Conservation (phyloP, 2,888 invertebrate species). For the Ariolimax columbianus region DNA sequence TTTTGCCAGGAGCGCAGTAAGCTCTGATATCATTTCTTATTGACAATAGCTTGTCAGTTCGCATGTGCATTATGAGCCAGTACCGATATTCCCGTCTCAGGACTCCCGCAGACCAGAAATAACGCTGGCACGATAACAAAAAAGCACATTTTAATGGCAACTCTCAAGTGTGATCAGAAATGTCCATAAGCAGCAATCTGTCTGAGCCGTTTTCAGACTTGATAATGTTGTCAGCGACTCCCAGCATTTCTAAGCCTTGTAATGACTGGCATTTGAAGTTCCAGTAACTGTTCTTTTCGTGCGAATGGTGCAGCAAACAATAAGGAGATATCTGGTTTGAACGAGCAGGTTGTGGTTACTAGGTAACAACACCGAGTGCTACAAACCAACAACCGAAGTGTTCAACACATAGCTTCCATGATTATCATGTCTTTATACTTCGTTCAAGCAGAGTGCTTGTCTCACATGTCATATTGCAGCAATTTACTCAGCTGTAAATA, state of each 20-base stretch:
- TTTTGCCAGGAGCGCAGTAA: too few relatives aligned
- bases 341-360: not conserved
- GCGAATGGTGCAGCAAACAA: not conserved
- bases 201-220: slow-evolving; percentile 17
- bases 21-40: too few relatives aligned
- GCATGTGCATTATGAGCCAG: not conserved
- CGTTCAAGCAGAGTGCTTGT: too few relatives aligned
- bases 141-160: not conserved
- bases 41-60: not conserved
- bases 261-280: not conserved
- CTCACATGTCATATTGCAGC: too few relatives aligned
- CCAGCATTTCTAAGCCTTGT: slow-evolving; percentile 5
- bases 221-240: not conserved
- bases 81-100: not conserved
- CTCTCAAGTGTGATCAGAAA: slow-evolving; percentile 3
- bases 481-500: too few relatives aligned
- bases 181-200: not conserved
- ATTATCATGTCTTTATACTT: not conserved
- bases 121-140: not conserved
- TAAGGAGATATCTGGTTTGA: not conserved
- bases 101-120: not conserved
- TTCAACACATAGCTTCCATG: not conserved
- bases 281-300: not conserved
- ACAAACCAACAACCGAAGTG: not conserved
- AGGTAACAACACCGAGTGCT: not conserved